Evolutionary conservation across 2,888 invertebrate species (phyloP).

Genomic region (Drosophila algonquin): DNA sequence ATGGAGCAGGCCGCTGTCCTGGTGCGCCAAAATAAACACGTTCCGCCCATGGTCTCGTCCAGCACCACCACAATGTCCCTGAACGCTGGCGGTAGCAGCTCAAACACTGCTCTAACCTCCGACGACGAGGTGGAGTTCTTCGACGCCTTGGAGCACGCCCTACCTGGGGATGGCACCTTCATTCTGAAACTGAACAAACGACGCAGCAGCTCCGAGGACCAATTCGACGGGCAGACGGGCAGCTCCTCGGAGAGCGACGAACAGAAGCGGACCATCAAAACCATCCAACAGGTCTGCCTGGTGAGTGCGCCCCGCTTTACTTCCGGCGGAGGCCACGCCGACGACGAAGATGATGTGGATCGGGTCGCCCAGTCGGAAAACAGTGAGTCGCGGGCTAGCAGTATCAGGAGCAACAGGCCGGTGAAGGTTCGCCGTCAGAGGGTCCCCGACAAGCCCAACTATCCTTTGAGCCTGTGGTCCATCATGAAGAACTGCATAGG

Average conservation of each 20-base stretch:
- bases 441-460: conserved; percentile 96
- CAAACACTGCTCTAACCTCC: conserved; percentile 79
- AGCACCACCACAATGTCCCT: conserved; percentile 35
- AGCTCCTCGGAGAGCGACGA: conserved; percentile 85
- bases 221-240: conserved; percentile 82
- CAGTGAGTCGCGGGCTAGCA: conserved; percentile 17
- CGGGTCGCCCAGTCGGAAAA: conserved; percentile 13
- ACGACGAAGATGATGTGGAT: conserved; percentile 45
- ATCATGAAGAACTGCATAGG: conserved; percentile 99
- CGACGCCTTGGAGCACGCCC: conserved; percentile 86
- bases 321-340: conserved; percentile 81
- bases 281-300: conserved; percentile 74
- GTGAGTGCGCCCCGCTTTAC: conserved; percentile 74
- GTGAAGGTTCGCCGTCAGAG: conserved; percentile 87
- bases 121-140: conserved; percentile 92
- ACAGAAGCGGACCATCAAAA: conserved; percentile 61
- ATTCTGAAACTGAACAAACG: conserved; percentile 86
- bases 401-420: conserved; percentile 8
- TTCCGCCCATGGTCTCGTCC: conserved; percentile 51
- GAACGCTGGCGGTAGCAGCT: conserved; percentile 27
- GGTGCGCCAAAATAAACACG: conserved; percentile 72
- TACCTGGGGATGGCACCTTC: conserved; percentile 83
- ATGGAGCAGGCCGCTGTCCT: conserved; percentile 93
- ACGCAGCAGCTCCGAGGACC: conserved; percentile 72
- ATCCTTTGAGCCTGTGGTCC: conserved; percentile 98